These are phyloP conservation scores for Patella ulyssiponensis DNA, from an alignment of 2,888 invertebrate genomes.

Conservation along the genomic window DNA sequence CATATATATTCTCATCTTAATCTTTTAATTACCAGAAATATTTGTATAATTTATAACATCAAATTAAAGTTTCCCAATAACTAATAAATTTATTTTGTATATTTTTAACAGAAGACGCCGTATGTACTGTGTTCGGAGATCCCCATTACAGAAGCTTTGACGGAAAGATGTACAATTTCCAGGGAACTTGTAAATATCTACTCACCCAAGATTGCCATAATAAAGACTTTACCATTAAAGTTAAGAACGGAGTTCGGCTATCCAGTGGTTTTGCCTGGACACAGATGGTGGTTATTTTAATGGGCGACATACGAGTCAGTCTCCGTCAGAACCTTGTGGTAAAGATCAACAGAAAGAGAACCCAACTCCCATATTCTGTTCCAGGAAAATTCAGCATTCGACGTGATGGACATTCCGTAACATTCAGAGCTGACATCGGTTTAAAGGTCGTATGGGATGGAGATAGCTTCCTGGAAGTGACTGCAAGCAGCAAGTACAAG, in stretches of 20 bases:
- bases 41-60: neutral
- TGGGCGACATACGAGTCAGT: slow-evolving; percentile 71
- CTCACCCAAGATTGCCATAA: slow-evolving; percentile 84
- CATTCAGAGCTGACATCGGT: slow-evolving; percentile 75
- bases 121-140: slow-evolving; percentile 94
- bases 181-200: slow-evolving; percentile 87
- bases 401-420: slow-evolving; percentile 74
- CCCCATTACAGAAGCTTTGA: slow-evolving; percentile 97
- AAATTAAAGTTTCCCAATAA: neutral
- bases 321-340: slow-evolving; percentile 89
- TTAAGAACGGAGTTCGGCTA: slow-evolving; percentile 88
- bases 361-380: slow-evolving; percentile 80
- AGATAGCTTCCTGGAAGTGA: slow-evolving; percentile 89
- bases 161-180: slow-evolving; percentile 91
- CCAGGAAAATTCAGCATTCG: slow-evolving; percentile 73
- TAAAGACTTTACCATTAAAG: slow-evolving; percentile 85
- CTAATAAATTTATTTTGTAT: slow-evolving; percentile 20
- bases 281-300: slow-evolving; percentile 81
- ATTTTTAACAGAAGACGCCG: slow-evolving; percentile 80
- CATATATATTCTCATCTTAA: neutral
- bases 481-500: slow-evolving; percentile 83
- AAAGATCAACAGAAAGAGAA: slow-evolving; percentile 85
- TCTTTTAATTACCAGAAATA: neutral
- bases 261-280: slow-evolving; percentile 91
- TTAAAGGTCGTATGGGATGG: slow-evolving; percentile 93